Conservation (phyloP, 2,797 vertebrate species). For the Parambassis ranga region DNA sequence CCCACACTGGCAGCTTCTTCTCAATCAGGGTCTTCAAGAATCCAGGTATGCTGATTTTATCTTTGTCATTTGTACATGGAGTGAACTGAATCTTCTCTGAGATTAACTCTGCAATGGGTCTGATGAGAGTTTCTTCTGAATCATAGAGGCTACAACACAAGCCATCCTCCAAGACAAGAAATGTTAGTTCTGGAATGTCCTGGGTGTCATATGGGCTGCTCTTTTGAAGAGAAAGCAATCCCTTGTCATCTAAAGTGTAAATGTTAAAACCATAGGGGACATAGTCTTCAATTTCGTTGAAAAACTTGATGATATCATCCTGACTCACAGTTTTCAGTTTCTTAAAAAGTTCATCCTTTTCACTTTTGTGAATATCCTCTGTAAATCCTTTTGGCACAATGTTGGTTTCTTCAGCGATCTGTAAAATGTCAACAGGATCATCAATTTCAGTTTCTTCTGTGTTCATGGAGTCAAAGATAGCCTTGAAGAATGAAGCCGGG, state of each 20-base stretch:
- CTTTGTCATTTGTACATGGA: neutral
- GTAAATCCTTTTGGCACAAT: conserved; percentile 16
- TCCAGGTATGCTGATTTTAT: conserved; percentile 27
- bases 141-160: conserved; percentile 35
- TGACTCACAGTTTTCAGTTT: conserved; percentile 29
- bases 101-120: conserved; percentile 9
- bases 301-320: conserved; percentile 1
- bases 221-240: conserved; percentile 13
- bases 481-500: conserved; percentile 47
- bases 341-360: neutral
- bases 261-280: conserved; percentile 29
- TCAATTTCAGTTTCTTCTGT: conserved; percentile 10
- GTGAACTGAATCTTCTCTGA: conserved; percentile 23
- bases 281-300: conserved; percentile 17
- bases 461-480: conserved; percentile 38
- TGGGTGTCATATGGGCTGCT: neutral
- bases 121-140: conserved; percentile 16
- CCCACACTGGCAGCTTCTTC: conserved; percentile 25
- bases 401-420: neutral
- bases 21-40: conserved; percentile 19
- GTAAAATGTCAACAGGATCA: conserved; percentile 15
- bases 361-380: neutral
- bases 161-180: conserved; percentile 28
- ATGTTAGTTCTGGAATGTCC: conserved; percentile 11
- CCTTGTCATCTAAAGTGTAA: conserved; percentile 2